Evolutionary conservation across 23 tunicate genomes (phyloP), one percentile per base, ranked within the genome.

Genomic region (Ciona savignyi): DNA sequence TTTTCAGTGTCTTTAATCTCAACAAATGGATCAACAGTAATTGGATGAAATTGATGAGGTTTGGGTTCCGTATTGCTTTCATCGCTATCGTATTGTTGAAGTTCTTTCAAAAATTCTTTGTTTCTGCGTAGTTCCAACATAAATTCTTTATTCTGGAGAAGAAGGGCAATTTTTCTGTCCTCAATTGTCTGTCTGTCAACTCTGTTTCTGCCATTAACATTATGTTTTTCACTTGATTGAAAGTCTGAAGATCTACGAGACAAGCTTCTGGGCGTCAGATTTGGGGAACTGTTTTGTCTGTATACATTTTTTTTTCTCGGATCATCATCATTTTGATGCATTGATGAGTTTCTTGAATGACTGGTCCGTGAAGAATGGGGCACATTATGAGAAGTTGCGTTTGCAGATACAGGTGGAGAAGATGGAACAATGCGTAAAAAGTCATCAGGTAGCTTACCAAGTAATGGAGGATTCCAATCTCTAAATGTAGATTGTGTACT

Each of bases 381-480:
- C n/a, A n/a, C n/a, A n/a, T n/a, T n/a, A n/a, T n/a, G n/a, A n/a
- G n/a, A n/a, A n/a, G n/a, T n/a, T n/a, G n/a, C n/a, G n/a, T n/a
- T n/a, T n/a, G n/a, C n/a, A n/a, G n/a, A n/a, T n/a, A n/a, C n/a
- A n/a, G n/a, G n/a, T n/a, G n/a, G n/a, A 25, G 28, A 20, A 23
- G 61, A 27, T 19, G 87, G 75, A 4, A 63, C 29, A 23, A 91
- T 78, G 29, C 97, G 65, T 25, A 91, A 77, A 68, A 91, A 91
- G 60, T 91, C 97, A 21, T 76, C 79, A 20, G 97, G 97, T 25
- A 91, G 63, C 0, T 85, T 67, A n/a, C 97, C 97, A 67, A 91
- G 82, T 77, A 91, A 70, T 3, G 97, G 97, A 2, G 97, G 97
- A 66, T 91, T 91, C 97, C 97, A 91, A 51, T 83, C 91, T 42